These are phyloP conservation scores for Amblyjoppa fuscipennis DNA, from an alignment of 2,888 invertebrate species.

Conservation along the genomic window DNA sequence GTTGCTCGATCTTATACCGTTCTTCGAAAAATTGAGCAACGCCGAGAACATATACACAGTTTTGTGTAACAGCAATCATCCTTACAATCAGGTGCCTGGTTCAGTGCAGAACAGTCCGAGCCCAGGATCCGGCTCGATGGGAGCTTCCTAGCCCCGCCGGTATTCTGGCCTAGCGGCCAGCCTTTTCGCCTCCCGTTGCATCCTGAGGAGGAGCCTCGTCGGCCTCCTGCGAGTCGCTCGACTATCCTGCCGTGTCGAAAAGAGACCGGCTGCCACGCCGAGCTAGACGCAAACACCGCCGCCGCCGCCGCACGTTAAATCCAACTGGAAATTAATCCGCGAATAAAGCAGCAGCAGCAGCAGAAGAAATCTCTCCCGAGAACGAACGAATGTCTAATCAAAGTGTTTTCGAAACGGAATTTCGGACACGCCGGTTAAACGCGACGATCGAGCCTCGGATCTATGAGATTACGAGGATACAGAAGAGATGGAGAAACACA, in stretches of 20 bases:
- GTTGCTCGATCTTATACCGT: slow-evolving; percentile 98
- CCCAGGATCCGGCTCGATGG: slow-evolving; percentile 81
- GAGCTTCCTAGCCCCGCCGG: slow-evolving; percentile 84
- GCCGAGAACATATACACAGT: slow-evolving; percentile 99
- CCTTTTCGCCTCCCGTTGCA: slow-evolving; percentile 80
- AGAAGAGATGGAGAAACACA: not conserved
- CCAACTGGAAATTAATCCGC: slow-evolving; percentile 17
- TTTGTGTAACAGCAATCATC: slow-evolving; percentile 96
- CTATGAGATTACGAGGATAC: slow-evolving; percentile 3
- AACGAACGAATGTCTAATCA: slow-evolving; percentile 12
- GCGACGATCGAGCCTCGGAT: slow-evolving; percentile 8
- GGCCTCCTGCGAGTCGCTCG: slow-evolving; percentile 80
- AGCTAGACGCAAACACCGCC: slow-evolving; percentile 52
- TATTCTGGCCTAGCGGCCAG: slow-evolving; percentile 82
- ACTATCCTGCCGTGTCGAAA: slow-evolving; percentile 71
- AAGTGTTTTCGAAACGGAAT: slow-evolving; percentile 23
- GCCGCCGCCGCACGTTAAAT: slow-evolving; percentile 18
- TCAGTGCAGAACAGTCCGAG: slow-evolving; percentile 80
- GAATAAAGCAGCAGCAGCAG: slow-evolving; percentile 34
- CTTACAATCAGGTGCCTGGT: slow-evolving; percentile 87
- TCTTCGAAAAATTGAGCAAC: slow-evolving; percentile 98
- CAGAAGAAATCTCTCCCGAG: slow-evolving; percentile 19
- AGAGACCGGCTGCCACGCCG: slow-evolving; percentile 64
- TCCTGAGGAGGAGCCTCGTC: slow-evolving; percentile 80
- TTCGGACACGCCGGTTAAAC: slow-evolving; percentile 35